Conservation (phyloP, 2,113 vertebrate species). For the Phoxinus phoxinus region DNA sequence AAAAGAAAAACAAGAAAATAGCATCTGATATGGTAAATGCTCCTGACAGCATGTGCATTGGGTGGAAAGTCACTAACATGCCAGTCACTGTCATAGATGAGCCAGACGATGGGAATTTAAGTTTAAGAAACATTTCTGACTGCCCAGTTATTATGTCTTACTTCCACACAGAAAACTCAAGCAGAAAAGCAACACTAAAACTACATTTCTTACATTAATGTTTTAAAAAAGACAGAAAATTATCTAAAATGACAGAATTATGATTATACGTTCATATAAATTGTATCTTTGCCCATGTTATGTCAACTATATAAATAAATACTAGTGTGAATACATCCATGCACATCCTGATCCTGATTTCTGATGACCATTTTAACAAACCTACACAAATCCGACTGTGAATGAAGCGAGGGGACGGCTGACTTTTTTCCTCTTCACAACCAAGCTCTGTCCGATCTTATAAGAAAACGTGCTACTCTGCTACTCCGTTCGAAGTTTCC, state of each 20-base stretch:
- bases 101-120: background rate
- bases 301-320: background rate
- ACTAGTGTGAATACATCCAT: background rate
- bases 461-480: background rate
- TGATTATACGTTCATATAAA: background rate
- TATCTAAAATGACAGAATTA: background rate
- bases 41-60: background rate
- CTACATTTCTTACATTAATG: background rate
- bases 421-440: background rate
- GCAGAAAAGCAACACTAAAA: background rate
- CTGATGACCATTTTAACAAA: background rate
- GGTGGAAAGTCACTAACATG: conserved; percentile 22
- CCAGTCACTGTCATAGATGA: background rate
- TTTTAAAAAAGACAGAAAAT: background rate
- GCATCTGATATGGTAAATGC: background rate
- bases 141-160: background rate
- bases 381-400: background rate
- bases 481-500: background rate
- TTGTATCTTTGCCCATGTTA: background rate
- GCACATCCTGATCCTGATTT: conserved; percentile 2
- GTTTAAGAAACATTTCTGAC: background rate
- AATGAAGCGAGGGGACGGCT: background rate
- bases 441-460: background rate
- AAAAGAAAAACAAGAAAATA: background rate
- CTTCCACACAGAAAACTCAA: background rate